Evolutionary conservation across 2,888 invertebrate genomes (phyloP), one percentile per base, ranked within the genome.

Genomic region (Apotomis turbidana): DNA sequence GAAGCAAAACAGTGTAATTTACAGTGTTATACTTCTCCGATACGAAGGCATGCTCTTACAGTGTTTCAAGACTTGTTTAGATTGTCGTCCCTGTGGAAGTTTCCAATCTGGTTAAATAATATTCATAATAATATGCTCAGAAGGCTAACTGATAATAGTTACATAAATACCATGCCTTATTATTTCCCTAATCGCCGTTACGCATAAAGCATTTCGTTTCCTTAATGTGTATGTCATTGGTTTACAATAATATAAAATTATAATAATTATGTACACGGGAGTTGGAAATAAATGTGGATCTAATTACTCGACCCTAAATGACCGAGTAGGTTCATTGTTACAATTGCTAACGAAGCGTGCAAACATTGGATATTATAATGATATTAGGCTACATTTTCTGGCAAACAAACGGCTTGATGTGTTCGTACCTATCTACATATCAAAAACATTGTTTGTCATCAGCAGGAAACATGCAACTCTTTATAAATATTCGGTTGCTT

Each of bases 321-420:
- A 52, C 68, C 38, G 52, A 61, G 49, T 58, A 61, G 27, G 59
- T 67, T n/a, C n/a, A n/a, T n/a, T 44, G 66, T 73, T 73, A 73
- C 55, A 44, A 51, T 12, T 46, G 54, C 27, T 71, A 74, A 71
- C 71, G 74, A 74, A 15, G 67, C 74, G 60, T 74, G 67, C 61
- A 68, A 64, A 46, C 71, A 62, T 55, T 67, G 67, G 70, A 68
- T 59, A 72, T 72, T 68, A 72, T 72, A 68, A 72, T 72, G 68
- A 63, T 68, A 68, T 72, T 68, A 72, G 49, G 41, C 58, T 67
- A 62, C n/a, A 41, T 71, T 63, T 63, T 36, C 57, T 63, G 52
- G 49, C 62, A 68, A 72, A 68, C 62, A 59, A 49, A 15, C n/a
- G 15, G 61, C 36, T 49, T 62, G 51, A 67, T 71, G 63, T 44